A percentile compares a stretch with the other conserved stretches of the same genome.
These are phyloP conservation scores for Syndactyla subalaris DNA, from an alignment of 2,797 vertebrate species.

Conservation along the genomic window DNA sequence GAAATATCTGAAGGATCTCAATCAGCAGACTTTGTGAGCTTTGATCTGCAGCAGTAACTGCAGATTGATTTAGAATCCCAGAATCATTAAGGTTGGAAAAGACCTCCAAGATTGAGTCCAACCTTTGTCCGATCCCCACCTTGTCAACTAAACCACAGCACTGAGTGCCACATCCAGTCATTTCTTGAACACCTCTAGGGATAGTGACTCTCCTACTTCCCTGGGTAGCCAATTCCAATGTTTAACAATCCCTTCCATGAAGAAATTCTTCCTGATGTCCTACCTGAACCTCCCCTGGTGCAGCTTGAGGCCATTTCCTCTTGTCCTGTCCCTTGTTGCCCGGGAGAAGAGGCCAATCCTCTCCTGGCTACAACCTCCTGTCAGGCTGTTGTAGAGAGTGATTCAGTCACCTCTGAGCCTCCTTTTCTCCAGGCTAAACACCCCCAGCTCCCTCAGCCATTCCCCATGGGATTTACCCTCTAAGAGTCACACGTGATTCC, in stretches of 20 bases:
- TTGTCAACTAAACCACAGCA: not conserved
- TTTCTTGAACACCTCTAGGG: not conserved
- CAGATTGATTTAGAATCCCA: not conserved
- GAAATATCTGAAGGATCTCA: not conserved
- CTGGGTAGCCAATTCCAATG: not conserved
- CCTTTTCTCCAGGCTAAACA: not conserved
- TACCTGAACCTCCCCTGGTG: rapidly evolving
- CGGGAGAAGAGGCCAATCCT: not conserved
- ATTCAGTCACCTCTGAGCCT: not conserved
- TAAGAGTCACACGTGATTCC: not conserved
- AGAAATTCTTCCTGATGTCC: not conserved
- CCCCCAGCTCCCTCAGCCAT: not conserved
- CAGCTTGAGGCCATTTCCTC: not conserved
- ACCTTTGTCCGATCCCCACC: not conserved
- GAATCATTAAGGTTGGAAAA: not conserved
- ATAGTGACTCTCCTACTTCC: not conserved
- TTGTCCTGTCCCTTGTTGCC: not conserved
- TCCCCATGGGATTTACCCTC: not conserved
- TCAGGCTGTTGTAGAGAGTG: rapidly evolving
- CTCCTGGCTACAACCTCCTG: not conserved
- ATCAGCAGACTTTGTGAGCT: not conserved
- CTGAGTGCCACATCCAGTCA: rapidly evolving
- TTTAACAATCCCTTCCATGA: not conserved
- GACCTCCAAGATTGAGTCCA: not conserved
- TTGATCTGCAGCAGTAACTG: not conserved